These are phyloP conservation scores for Microcaecilia unicolor DNA, from an alignment of 2,797 vertebrate genomes.

Conservation along the genomic window DNA sequence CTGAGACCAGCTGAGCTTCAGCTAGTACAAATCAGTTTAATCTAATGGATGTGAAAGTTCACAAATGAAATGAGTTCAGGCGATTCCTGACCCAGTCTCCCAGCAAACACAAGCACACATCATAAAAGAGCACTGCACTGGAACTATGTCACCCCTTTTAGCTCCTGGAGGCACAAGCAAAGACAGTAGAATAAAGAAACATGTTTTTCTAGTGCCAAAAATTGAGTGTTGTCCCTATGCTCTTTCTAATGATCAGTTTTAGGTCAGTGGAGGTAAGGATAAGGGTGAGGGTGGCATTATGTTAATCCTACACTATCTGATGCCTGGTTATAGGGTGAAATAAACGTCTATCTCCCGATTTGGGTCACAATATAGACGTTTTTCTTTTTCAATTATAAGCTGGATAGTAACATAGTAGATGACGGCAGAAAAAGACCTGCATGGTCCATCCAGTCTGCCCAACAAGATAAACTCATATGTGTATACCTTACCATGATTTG, in stretches of 20 bases:
- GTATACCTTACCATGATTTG: too few species aligned
- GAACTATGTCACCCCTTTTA: background rate
- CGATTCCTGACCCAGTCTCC: background rate
- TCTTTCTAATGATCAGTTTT: background rate
- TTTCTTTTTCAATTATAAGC: too few species aligned
- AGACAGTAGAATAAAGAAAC: background rate
- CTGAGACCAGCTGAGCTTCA: background rate
- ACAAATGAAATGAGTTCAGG: background rate
- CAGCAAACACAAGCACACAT: background rate
- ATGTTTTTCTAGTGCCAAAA: background rate
- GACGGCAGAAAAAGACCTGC: too few species aligned
- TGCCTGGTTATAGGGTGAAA: too few species aligned
- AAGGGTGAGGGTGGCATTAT: too few species aligned
- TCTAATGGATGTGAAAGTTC: accelerated
- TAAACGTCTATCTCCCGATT: too few species aligned
- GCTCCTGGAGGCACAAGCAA: accelerated
- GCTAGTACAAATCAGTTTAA: background rate
- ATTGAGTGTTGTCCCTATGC: background rate
- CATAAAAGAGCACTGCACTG: background rate
- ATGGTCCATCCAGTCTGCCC: too few species aligned
- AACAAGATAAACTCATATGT: too few species aligned
- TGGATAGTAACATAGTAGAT: too few species aligned
- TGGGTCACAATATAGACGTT: too few species aligned
- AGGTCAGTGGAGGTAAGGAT: background rate
- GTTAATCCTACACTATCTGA: too few species aligned